Evolutionary conservation across 2,888 invertebrate genomes (phyloP).

Genomic region (Tenthredo distinguenda): DNA sequence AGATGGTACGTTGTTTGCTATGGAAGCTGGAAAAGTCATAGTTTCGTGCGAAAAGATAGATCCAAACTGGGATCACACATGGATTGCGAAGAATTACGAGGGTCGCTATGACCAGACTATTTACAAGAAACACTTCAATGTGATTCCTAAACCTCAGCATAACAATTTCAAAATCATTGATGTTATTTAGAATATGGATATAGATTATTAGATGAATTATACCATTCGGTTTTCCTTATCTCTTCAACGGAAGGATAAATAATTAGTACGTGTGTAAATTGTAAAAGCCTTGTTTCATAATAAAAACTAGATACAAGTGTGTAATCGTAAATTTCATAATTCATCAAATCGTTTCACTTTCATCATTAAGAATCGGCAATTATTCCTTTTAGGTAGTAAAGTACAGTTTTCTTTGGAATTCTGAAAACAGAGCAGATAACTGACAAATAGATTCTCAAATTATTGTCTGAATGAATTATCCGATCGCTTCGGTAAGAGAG

Average conservation of each 20-base stretch:
- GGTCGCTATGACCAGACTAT: conserved; percentile 84
- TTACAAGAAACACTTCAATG: conserved; percentile 92
- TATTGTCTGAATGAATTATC: not conserved
- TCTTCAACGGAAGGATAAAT: not conserved
- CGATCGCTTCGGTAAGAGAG: not conserved
- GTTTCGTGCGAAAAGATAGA: conserved; percentile 91
- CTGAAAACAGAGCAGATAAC: no score
- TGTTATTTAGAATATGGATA: conserved; percentile 80
- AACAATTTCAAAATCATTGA: conserved; percentile 89
- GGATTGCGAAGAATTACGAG: conserved; percentile 85
- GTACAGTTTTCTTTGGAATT: not conserved
- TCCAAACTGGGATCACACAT: conserved; percentile 88
- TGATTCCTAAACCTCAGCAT: conserved; percentile 89
- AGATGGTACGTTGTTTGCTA: conserved; percentile 90
- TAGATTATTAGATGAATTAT: not conserved
- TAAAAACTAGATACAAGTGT: not conserved
- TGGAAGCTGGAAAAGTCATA: conserved; percentile 88
- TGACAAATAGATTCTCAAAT: not conserved
- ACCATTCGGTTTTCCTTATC: not conserved
- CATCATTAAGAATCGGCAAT: not conserved
- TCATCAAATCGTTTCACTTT: not conserved
- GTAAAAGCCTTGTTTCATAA: not conserved
- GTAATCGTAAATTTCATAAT: not conserved
- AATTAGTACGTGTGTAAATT: not conserved
- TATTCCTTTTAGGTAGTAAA: not conserved